Conservation (phyloP, 2,113 vertebrate genomes). For the Oryzias javanicus region DNA sequence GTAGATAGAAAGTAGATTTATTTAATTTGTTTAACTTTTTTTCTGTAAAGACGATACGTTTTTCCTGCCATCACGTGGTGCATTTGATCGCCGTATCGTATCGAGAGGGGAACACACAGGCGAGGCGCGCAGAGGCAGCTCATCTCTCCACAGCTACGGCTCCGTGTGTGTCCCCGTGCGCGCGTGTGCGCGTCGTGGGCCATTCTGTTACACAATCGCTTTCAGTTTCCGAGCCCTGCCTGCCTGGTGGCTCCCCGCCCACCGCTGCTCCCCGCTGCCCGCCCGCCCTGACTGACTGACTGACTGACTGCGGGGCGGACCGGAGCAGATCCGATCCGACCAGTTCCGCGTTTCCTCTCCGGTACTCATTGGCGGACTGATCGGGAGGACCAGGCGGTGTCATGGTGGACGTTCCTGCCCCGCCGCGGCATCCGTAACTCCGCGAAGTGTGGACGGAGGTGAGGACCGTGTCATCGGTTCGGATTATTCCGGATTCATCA, state of each 20-base stretch:
- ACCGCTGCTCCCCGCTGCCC: conserved; percentile 46
- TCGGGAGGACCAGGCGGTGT: conserved; percentile 24
- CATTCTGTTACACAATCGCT: conserved; percentile 60
- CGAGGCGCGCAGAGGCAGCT: neutral
- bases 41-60: too few species aligned
- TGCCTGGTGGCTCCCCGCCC: conserved; percentile 57
- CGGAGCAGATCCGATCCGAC: conserved; percentile 52
- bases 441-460: conserved; percentile 37
- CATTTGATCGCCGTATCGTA: too few species aligned
- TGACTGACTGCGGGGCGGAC: conserved; percentile 55
- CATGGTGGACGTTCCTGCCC: conserved; percentile 46
- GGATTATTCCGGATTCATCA: conserved; percentile 27
- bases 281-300: conserved; percentile 9
- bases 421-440: conserved; percentile 33
- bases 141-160: neutral
- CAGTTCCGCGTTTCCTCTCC: conserved; percentile 65
- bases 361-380: conserved; percentile 14
- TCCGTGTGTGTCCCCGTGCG: conserved; percentile 4
- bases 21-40: too few species aligned
- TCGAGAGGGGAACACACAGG: neutral
- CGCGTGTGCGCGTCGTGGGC: conserved; percentile 32
- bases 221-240: conserved; percentile 57
- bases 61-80: too few species aligned
- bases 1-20: too few species aligned
- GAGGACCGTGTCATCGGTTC: conserved; percentile 26